These are phyloP conservation scores for Melanophora roralis DNA, from an alignment of 2,888 invertebrate genomes.

Conservation along the genomic window DNA sequence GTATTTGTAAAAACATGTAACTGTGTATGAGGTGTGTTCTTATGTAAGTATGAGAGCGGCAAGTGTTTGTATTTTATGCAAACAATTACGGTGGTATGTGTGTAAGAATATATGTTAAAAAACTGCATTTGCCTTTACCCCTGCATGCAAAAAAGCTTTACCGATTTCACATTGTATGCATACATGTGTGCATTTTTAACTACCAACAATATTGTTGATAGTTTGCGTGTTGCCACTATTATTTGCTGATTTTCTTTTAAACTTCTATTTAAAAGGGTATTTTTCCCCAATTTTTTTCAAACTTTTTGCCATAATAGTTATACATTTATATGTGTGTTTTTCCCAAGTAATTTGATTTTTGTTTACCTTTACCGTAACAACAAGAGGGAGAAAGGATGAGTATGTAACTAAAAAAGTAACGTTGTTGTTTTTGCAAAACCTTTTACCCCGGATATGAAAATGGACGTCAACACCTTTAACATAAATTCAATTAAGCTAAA, in stretches of 20 bases:
- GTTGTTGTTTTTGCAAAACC: not conserved
- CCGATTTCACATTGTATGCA: too few species aligned
- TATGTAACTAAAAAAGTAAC: not conserved
- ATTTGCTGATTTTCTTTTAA: constrained; percentile 46
- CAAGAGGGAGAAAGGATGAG: not conserved
- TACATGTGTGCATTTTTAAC: too few species aligned
- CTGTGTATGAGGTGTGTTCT: not conserved
- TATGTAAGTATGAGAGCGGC: not conserved
- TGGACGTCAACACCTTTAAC: constrained; percentile 42
- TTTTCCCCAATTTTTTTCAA: not conserved
- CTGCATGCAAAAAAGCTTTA: not conserved
- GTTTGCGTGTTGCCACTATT: constrained; percentile 36
- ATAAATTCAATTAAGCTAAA: constrained; percentile 47
- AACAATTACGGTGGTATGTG: not conserved
- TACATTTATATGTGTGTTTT: constrained; percentile 1
- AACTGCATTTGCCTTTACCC: constrained; percentile 40
- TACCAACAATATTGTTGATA: constrained; percentile 15
- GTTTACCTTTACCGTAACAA: not conserved
- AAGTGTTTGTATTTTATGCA: not conserved
- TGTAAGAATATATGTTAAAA: not conserved
- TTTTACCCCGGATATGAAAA: constrained; percentile 30
- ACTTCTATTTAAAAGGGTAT: constrained; percentile 6
- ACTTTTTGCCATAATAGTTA: not conserved
- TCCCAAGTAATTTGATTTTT: constrained; percentile 9
- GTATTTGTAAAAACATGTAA: not conserved